phyloP scores from a whole-genome alignment of 2,888 invertebrate genomes.

The Lysandra bellargus region DNA sequence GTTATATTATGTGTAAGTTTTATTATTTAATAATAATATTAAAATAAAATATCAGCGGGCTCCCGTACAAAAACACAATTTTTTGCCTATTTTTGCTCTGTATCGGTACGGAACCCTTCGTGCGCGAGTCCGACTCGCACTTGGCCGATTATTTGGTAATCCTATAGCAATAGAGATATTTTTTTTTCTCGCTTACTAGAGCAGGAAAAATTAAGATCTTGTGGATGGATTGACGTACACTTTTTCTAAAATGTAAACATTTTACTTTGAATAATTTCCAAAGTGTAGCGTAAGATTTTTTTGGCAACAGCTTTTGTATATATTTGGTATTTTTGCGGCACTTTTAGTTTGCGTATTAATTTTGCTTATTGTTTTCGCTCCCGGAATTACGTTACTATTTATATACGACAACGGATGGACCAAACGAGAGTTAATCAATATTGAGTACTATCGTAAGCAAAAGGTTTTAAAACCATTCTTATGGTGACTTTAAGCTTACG shows the following conservation, averaged over 20 bases:
- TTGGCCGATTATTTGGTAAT: neutral
- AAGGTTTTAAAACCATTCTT: constrained; percentile 11
- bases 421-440: neutral
- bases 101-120: too few relatives aligned
- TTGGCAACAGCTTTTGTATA: constrained; percentile 60
- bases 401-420: neutral
- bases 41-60: too few relatives aligned
- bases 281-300: constrained; percentile 54
- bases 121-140: too few relatives aligned
- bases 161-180: neutral
- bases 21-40: too few relatives aligned
- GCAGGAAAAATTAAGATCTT: neutral
- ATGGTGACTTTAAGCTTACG: too few relatives aligned
- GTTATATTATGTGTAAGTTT: too few relatives aligned
- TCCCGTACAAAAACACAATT: too few relatives aligned
- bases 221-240: constrained; percentile 17
- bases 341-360: constrained; percentile 59
- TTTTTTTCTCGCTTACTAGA: neutral
- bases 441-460: neutral
- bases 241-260: constrained; percentile 20
- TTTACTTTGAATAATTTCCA: constrained; percentile 48
- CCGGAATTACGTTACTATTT: constrained; percentile 35
- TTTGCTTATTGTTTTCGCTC: constrained; percentile 54
- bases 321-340: constrained; percentile 64
- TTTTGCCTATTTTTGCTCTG: too few relatives aligned